Percentiles rank a stretch among this genome's conserved stretches.
Evolutionary conservation across 2,113 vertebrate genomes (phyloP).

Genomic region (Dromaius novaehollandiae): DNA sequence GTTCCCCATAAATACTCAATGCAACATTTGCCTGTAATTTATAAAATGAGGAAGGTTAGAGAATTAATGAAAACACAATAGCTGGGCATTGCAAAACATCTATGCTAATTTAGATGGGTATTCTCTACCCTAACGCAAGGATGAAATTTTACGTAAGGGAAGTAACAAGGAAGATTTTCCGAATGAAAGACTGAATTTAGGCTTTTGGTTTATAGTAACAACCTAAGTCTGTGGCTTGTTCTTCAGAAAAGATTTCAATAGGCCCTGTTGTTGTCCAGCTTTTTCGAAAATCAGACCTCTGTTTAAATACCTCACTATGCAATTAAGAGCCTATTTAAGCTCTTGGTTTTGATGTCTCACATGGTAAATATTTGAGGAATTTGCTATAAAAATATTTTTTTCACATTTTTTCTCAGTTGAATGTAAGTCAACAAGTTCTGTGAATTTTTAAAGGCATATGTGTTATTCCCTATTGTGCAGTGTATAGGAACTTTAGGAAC

Average conservation of each 20-base stretch:
- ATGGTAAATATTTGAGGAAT: constrained; percentile 53
- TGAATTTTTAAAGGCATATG: constrained; percentile 16
- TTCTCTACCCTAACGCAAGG: not conserved
- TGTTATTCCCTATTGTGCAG: not conserved
- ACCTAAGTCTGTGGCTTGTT: not conserved
- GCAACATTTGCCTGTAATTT: not conserved
- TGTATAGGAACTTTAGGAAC: not conserved
- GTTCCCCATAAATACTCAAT: not conserved
- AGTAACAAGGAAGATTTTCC: not conserved
- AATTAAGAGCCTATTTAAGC: constrained; percentile 2
- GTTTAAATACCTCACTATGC: not conserved
- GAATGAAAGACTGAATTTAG: not conserved
- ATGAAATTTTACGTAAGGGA: not conserved
- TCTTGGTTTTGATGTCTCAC: constrained; percentile 13
- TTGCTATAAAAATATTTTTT: constrained; percentile 9
- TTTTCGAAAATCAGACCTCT: not conserved
- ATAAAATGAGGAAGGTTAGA: not conserved
- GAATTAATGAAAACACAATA: not conserved
- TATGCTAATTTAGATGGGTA: not conserved
- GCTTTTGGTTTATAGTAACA: not conserved
- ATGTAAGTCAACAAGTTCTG: not conserved
- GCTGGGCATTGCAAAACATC: not conserved
- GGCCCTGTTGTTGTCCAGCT: not conserved
- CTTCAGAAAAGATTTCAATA: not conserved
- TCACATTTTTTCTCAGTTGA: not conserved